A percentile compares a stretch with the other conserved stretches of the same genome.
These are phyloP conservation scores for Nyctibius grandis DNA, from an alignment of 2,797 vertebrate species.

Conservation along the genomic window DNA sequence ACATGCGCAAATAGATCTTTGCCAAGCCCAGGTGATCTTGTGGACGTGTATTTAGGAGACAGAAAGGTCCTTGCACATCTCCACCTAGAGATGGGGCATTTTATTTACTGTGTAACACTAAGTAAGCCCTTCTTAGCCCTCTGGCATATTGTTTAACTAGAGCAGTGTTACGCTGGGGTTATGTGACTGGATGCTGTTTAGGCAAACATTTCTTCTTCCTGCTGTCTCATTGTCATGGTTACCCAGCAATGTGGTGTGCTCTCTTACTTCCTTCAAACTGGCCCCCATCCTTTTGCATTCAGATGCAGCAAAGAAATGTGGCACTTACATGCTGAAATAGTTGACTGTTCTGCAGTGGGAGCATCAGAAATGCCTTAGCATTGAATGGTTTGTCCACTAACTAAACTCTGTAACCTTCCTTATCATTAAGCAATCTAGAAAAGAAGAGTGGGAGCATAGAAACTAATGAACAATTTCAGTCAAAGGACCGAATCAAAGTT, in stretches of 20 bases:
- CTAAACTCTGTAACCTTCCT: background rate
- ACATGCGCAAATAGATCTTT: background rate
- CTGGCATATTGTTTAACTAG: conserved; percentile 50
- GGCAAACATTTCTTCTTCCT: conserved; percentile 60
- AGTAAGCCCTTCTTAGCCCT: conserved; percentile 1
- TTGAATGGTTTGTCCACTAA: background rate
- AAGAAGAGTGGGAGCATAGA: background rate
- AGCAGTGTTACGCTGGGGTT: conserved; percentile 30
- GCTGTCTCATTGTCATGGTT: conserved; percentile 69
- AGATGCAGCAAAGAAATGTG: conserved; percentile 19
- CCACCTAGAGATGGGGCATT: background rate
- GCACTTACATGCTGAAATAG: background rate
- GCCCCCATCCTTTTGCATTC: conserved; percentile 25
- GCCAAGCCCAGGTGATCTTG: background rate
- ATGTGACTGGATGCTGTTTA: conserved; percentile 47
- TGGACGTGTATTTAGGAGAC: background rate
- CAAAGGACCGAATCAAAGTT: background rate
- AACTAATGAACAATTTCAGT: background rate
- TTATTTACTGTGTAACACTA: background rate
- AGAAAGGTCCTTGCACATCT: background rate
- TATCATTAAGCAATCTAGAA: background rate
- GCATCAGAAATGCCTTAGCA: background rate
- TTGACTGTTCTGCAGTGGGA: background rate
- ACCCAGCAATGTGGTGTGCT: conserved; percentile 41
- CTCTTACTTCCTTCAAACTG: conserved; percentile 5